A percentile compares a stretch with the other conserved stretches of the same genome.
phyloP scores from a whole-genome alignment of 64 coral and sea anemone species.

The Cladopsammia gracilis region DNA sequence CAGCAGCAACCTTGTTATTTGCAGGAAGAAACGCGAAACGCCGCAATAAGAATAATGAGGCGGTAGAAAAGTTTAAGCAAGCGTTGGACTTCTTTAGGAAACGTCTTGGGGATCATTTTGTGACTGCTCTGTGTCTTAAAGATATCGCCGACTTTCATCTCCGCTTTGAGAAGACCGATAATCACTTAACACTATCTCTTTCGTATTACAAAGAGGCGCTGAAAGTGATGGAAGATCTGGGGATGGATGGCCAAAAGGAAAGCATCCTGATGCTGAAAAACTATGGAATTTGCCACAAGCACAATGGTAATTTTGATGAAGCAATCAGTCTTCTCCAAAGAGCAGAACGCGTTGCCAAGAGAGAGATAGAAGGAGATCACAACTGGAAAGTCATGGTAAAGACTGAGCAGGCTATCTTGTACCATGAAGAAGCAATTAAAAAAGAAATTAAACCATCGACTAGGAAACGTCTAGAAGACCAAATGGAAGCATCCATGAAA shows the following conservation, averaged over 20 bases:
- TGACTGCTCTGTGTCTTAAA: slow-evolving; percentile 13
- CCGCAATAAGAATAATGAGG: neutral
- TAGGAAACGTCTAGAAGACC: neutral
- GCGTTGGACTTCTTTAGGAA: neutral
- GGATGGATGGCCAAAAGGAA: neutral
- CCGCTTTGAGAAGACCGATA: neutral
- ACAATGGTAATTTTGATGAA: neutral
- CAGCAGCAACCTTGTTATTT: neutral
- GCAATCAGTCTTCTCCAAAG: neutral
- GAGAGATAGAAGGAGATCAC: neutral
- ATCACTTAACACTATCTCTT: neutral
- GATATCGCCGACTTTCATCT: slow-evolving; percentile 41
- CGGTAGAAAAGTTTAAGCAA: neutral
- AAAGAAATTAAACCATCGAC: neutral
- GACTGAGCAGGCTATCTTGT: neutral
- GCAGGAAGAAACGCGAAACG: neutral
- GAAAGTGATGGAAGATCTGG: neutral
- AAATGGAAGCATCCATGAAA: neutral
- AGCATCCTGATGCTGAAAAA: slow-evolving; percentile 29
- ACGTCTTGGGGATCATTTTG: slow-evolving; percentile 21
- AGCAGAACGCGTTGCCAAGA: neutral
- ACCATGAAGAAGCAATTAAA: neutral
- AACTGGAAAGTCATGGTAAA: neutral
- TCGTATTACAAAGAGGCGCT: neutral
- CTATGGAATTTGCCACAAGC: neutral